Conservation (phyloP, 2,888 invertebrate species). For the Hoplodrina blanda region DNA sequence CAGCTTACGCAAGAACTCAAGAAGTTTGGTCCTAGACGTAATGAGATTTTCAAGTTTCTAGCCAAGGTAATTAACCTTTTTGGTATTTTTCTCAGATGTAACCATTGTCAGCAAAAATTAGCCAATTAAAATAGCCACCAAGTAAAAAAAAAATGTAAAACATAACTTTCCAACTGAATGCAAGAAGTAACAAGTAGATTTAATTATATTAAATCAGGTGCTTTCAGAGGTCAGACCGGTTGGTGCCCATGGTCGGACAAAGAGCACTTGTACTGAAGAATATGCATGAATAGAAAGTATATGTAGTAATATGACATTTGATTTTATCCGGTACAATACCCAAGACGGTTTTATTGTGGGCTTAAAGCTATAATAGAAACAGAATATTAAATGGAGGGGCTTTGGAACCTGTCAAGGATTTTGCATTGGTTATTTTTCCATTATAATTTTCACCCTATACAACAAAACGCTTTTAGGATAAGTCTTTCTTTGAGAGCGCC, state of each 20-base stretch:
- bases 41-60: constrained; percentile 4
- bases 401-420: constrained; percentile 40
- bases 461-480: constrained; percentile 34
- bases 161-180: constrained; percentile 10
- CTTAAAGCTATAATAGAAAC: constrained; percentile 51
- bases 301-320: constrained; percentile 60
- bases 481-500: constrained; percentile 6
- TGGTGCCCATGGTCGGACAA: constrained; percentile 55
- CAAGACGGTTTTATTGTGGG: constrained; percentile 46
- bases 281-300: constrained; percentile 64
- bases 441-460: constrained; percentile 20
- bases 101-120: constrained; percentile 10
- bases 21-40: constrained; percentile 6
- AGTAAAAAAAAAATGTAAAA: not conserved
- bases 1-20: constrained; percentile 36
- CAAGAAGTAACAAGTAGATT: constrained; percentile 44
- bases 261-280: constrained; percentile 60
- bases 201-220: constrained; percentile 64
- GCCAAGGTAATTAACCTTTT: constrained; percentile 4
- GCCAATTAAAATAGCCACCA: not conserved
- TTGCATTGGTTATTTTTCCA: constrained; percentile 51
- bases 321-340: constrained; percentile 45
- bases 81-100: not conserved
- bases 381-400: constrained; percentile 41
- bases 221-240: constrained; percentile 60